Evolutionary conservation across 1,140 invertebrate species (phyloP).

Genomic region (Drosophila burlai): DNA sequence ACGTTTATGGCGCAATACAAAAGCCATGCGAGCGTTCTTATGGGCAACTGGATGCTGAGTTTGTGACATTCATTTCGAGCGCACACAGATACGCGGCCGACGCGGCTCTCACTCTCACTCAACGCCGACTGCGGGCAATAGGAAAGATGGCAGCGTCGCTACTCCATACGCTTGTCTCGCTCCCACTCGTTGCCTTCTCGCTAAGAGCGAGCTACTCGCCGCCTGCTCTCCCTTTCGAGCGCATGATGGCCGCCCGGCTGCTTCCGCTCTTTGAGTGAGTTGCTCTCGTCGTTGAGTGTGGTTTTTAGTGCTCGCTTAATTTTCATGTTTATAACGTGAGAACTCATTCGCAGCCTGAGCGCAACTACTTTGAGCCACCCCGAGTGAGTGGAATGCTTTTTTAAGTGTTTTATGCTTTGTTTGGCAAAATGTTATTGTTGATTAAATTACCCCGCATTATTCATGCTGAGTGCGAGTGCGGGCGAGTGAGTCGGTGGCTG

Average conservation of each 20-base stretch:
- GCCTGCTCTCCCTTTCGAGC: constrained; percentile 15
- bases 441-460: constrained; percentile 80
- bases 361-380: constrained; percentile 68
- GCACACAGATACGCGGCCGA: constrained; percentile 32
- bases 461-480: constrained; percentile 55
- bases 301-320: constrained; percentile 67
- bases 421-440: constrained; percentile 82
- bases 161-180: constrained; percentile 58
- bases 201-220: not conserved
- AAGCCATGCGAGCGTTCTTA: constrained; percentile 83
- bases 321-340: constrained; percentile 82
- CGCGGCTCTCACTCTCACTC: constrained; percentile 16
- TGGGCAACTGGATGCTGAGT: constrained; percentile 69
- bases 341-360: constrained; percentile 64
- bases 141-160: constrained; percentile 62
- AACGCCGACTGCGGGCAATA: constrained; percentile 64
- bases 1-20: constrained; percentile 85
- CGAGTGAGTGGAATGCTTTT: constrained; percentile 62
- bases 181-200: not conserved
- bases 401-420: constrained; percentile 83
- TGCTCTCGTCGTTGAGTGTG: constrained; percentile 52
- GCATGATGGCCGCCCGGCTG: constrained; percentile 72
- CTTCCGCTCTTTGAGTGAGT: constrained; percentile 43
- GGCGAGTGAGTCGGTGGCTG: constrained; percentile 12
- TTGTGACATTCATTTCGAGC: constrained; percentile 73